Percentiles rank a stretch among this genome's conserved stretches.
These are phyloP conservation scores for Orycteropus afer DNA, from an alignment of 2,113 vertebrate genomes.

Conservation along the genomic window DNA sequence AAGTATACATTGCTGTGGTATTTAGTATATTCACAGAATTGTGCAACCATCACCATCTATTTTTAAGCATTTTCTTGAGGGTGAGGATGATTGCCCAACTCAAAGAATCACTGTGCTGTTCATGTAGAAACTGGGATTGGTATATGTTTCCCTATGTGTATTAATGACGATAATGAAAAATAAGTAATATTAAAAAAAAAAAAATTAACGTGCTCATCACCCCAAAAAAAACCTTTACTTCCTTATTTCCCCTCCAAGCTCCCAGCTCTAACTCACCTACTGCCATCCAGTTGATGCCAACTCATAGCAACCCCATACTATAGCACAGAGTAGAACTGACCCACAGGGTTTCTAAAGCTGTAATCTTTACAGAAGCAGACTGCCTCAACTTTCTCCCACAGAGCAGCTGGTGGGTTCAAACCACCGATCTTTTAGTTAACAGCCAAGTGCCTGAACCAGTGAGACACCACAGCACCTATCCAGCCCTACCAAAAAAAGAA, in stretches of 20 bases:
- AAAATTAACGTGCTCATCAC: neutral
- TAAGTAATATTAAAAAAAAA: no score
- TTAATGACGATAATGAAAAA: neutral
- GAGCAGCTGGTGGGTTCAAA: no score
- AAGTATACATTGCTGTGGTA: neutral
- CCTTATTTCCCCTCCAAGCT: neutral
- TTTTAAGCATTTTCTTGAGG: neutral
- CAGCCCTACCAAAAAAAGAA: no score
- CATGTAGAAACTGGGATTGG: neutral
- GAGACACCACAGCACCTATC: no score
- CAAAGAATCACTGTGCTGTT: neutral
- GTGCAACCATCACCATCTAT: neutral
- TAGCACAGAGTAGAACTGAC: no score
- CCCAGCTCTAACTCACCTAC: neutral
- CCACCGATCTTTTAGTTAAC: no score
- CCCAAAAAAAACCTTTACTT: neutral
- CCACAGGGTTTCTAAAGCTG: no score
- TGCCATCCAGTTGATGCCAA: no score
- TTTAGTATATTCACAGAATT: neutral
- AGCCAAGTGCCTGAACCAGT: no score
- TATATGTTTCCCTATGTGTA: neutral
- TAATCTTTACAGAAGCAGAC: no score
- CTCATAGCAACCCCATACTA: no score
- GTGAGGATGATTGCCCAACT: neutral
- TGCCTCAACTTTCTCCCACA: no score